Conservation (phyloP, 2,888 invertebrate species). For the Erebia aethiops region DNA sequence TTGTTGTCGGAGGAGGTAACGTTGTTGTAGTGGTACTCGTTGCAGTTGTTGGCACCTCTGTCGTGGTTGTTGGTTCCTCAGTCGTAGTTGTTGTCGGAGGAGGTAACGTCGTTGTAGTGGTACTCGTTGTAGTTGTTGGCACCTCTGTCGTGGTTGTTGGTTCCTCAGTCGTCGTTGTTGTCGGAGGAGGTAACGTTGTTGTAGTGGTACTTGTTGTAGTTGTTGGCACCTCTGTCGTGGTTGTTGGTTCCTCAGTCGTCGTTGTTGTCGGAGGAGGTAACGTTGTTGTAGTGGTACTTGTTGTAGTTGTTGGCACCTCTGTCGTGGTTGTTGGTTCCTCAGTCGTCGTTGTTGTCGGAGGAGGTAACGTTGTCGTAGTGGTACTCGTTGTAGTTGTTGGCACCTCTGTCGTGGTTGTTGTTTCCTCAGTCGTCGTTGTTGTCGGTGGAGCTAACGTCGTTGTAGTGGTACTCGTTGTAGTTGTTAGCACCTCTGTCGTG, state of each 20-base stretch:
- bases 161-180: background rate
- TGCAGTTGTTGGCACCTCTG: background rate
- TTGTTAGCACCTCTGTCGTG: background rate
- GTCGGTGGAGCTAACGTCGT: background rate
- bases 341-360: background rate
- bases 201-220: background rate
- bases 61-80: no score
- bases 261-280: no score
- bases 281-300: background rate
- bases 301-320: background rate
- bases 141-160: no score
- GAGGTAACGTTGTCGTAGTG: background rate
- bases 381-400: background rate
- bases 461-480: background rate
- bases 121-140: slow-evolving; percentile 2
- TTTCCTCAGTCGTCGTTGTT: background rate
- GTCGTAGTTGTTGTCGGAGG: background rate
- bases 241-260: background rate
- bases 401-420: no score
- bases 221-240: no score
- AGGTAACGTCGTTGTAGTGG: background rate
- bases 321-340: no score
- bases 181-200: background rate
- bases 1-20: background rate
- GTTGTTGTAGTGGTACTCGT: background rate